Base-by-base conservation (phyloP, 2,113 vertebrate genomes). In the Ploceus nigricollis region DNA sequence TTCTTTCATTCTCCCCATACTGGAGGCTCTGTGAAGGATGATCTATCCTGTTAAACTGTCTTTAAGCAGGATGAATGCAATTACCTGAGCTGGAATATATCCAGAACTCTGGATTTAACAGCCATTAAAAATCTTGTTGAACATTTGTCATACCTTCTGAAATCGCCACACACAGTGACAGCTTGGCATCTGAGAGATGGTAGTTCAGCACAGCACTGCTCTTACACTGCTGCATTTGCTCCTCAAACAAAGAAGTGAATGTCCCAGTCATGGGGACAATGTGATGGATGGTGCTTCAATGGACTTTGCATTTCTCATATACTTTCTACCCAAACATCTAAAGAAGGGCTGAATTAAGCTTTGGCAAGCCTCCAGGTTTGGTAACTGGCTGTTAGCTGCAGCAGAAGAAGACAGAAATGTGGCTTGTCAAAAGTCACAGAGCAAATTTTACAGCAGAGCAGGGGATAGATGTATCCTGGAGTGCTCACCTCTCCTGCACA, bases 71-170 rank as follows among this genome's bases (percentile, higher is more conserved):
- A 66, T 75, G 81, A 84, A 87, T 53, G 65, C 78, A 95, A 94
- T 95, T 95, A 96, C 89, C 87, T 94, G 93, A 84, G 72, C 69
- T 96, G 95, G 93, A 96, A 79, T 91, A 64, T 69, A 82, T 94
- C 95, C 95, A 95, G 65, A 25, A 61, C 72, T 71, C 60, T 79
- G 83, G 81, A 89, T 95, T 89, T 92, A 92, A 84, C 72, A 89
- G n/a, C 65, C 91, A 94, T 94, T 96, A 96, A 95, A 96, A 92
- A 89, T 82, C 94, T 91, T 95, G 94, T 93, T 91, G 92, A 87
- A 76, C 83, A 92, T 96, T 97, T 89, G 77, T 97, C 95, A 95
- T 68, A 78, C 39, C 64, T 82, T 78, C 93, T 90, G 66, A 71
- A 87, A 82, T 89, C 0, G 4, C 83, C 69, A 87, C 89, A 45